A percentile compares a stretch with the other conserved stretches of the same genome.
These are phyloP conservation scores for Bettongia penicillata DNA, from an alignment of 2,113 vertebrate species.

Conservation along the genomic window DNA sequence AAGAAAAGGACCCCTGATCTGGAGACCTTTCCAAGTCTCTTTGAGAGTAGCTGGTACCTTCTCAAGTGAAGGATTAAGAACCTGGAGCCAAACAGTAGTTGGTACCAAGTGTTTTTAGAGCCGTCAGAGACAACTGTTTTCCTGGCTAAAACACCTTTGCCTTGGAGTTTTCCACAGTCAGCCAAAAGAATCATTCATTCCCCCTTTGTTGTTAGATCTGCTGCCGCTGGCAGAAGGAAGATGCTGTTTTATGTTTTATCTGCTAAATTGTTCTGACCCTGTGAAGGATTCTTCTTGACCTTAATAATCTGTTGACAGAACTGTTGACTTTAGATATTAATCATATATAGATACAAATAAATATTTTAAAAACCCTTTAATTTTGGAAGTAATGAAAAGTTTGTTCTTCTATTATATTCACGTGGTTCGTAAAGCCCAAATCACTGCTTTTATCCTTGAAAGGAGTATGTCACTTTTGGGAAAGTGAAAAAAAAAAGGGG, in stretches of 20 bases:
- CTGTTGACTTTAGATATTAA: not conserved
- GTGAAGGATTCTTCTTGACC: not conserved
- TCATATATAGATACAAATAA: not conserved
- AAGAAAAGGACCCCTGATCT: not conserved
- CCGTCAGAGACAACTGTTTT: not conserved
- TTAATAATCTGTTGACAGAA: not conserved
- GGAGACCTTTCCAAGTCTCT: not conserved
- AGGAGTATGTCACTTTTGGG: not conserved
- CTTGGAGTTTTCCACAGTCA: not conserved
- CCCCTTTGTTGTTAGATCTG: not conserved
- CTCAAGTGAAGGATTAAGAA: not conserved
- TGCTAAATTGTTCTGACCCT: not conserved
- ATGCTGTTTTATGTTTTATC: not conserved
- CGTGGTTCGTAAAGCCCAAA: not conserved
- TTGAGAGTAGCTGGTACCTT: not conserved
- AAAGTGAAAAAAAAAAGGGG: not conserved
- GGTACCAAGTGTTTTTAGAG: not conserved
- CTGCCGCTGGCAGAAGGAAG: not conserved
- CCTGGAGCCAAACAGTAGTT: not conserved
- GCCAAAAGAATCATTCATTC: not conserved
- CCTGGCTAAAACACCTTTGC: not conserved
- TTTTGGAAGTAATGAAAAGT: not conserved
- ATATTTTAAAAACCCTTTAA: not conserved
- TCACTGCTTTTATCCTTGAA: not conserved
- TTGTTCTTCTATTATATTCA: not conserved